Percentiles rank a stretch among this genome's conserved stretches.
These are phyloP conservation scores for Microplitis demolitor DNA, from an alignment of 1,140 invertebrate genomes.

Conservation along the genomic window DNA sequence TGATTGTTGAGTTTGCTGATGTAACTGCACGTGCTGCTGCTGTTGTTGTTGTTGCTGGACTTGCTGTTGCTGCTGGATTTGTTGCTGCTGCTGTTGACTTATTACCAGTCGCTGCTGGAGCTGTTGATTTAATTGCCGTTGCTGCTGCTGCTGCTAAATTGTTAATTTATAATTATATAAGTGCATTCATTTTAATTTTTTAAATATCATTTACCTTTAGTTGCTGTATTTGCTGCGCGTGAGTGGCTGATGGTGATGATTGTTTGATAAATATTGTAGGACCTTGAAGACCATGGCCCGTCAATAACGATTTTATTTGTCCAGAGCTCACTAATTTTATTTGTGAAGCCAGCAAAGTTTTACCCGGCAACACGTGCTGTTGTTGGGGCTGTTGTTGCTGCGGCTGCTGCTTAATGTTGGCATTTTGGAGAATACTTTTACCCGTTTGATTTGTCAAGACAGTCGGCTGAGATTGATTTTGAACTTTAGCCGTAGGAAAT, in stretches of 20 bases:
- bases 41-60: slow-evolving; percentile 36
- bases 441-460: slow-evolving; percentile 53
- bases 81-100: slow-evolving; percentile 15
- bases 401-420: slow-evolving; percentile 53
- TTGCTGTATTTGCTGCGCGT: slow-evolving; percentile 49
- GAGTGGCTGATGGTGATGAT: slow-evolving; percentile 47
- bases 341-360: slow-evolving; percentile 56
- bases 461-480: slow-evolving; percentile 48
- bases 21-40: slow-evolving; percentile 38
- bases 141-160: slow-evolving; percentile 26
- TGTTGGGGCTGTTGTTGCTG: slow-evolving; percentile 37
- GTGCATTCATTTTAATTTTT: background rate
- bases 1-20: slow-evolving; percentile 27
- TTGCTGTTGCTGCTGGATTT: slow-evolving; percentile 13
- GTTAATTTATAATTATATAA: slow-evolving; percentile 10
- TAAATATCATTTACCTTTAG: slow-evolving; percentile 40
- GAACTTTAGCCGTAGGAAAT: slow-evolving; percentile 48
- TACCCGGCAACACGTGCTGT: slow-evolving; percentile 52
- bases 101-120: background rate
- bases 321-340: slow-evolving; percentile 58
- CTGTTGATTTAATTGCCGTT: background rate
- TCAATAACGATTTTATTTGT: slow-evolving; percentile 57
- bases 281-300: slow-evolving; percentile 55
- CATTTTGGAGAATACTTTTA: slow-evolving; percentile 55
- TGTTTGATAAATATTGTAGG: slow-evolving; percentile 61